Conservation (phyloP, 2,113 vertebrate genomes). For the Heterotilapia buettikoferi region DNA sequence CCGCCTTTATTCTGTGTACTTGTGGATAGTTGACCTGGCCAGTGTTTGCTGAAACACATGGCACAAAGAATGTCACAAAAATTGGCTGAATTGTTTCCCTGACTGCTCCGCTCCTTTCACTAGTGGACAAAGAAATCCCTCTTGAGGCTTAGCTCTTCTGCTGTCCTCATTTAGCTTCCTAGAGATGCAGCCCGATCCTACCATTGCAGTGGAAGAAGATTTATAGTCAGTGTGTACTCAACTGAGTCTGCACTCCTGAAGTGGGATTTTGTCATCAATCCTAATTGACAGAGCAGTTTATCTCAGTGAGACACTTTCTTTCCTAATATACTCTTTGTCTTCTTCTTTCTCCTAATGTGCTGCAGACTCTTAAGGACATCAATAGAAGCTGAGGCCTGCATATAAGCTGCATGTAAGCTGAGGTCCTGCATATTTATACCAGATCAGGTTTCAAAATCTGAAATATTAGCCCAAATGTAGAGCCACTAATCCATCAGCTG, state of each 20-base stretch:
- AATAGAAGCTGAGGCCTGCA: background rate
- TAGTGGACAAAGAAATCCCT: background rate
- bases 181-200: background rate
- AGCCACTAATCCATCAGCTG: background rate
- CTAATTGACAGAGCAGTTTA: background rate
- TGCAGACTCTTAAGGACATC: background rate
- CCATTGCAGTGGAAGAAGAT: background rate
- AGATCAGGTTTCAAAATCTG: background rate
- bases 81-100: background rate
- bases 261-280: background rate
- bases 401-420: background rate
- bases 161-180: background rate
- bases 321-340: background rate
- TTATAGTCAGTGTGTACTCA: background rate
- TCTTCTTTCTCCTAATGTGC: background rate
- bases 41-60: background rate
- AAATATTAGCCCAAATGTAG: background rate
- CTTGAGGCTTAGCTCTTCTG: background rate
- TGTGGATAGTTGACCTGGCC: background rate
- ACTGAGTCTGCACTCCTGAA: background rate
- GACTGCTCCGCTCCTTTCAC: background rate
- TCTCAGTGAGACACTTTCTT: background rate
- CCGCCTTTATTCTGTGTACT: background rate
- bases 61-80: background rate
- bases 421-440: background rate